Conservation (phyloP, 2,888 invertebrate genomes). For the Dendrolimus houi region DNA sequence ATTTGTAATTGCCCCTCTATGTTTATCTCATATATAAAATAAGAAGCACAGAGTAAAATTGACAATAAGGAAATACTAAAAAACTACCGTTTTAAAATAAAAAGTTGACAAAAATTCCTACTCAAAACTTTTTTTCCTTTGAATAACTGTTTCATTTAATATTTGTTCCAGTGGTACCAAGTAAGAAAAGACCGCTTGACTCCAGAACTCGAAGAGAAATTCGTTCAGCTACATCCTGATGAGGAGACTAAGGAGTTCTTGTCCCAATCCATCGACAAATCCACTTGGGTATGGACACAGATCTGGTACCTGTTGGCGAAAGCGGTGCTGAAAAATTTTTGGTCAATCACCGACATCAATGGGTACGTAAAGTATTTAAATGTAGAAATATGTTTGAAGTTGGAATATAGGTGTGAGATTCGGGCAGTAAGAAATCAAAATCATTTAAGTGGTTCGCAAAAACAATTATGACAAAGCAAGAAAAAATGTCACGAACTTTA, state of each 20-base stretch:
- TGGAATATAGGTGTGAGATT: too few species aligned
- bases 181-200: slow-evolving; percentile 76
- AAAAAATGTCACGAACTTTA: too few species aligned
- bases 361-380: slow-evolving; percentile 82
- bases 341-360: slow-evolving; percentile 97
- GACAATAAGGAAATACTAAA: background rate
- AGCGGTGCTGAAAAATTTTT: slow-evolving; percentile 90
- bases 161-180: slow-evolving; percentile 82
- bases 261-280: slow-evolving; percentile 84
- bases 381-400: too few species aligned
- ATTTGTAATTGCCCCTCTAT: too few species aligned
- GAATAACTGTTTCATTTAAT: slow-evolving; percentile 1
- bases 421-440: too few species aligned
- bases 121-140: background rate
- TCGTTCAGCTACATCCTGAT: slow-evolving; percentile 82
- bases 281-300: slow-evolving; percentile 91
- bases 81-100: background rate
- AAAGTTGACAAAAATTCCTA: background rate
- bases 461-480: too few species aligned
- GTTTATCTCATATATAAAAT: too few species aligned
- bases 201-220: slow-evolving; percentile 72
- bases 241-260: slow-evolving; percentile 85
- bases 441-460: too few species aligned
- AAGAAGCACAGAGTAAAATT: too few species aligned
- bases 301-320: slow-evolving; percentile 92